Conservation (phyloP, 2,888 invertebrate genomes). For the Dolomedes plantarius region DNA sequence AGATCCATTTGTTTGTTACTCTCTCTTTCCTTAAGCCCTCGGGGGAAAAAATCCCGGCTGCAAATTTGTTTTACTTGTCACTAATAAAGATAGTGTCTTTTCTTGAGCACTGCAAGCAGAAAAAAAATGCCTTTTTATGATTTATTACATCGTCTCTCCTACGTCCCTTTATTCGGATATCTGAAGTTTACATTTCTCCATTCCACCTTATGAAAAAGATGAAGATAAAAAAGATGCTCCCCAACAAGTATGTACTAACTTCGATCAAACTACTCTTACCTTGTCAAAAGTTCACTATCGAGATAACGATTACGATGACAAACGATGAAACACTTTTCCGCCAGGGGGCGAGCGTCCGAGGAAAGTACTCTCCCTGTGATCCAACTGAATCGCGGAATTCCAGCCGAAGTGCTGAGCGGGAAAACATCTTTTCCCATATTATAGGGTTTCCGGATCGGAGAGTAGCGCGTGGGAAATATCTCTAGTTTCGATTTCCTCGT, state of each 20-base stretch:
- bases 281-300: slow-evolving; percentile 66
- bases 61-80: not conserved
- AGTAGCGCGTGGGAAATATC: slow-evolving; percentile 4
- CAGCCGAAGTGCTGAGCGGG: slow-evolving; percentile 9
- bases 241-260: slow-evolving; percentile 16
- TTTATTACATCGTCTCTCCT: not conserved
- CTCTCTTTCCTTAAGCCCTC: too few relatives aligned
- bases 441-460: not conserved
- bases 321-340: slow-evolving; percentile 55
- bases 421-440: not conserved
- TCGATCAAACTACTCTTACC: slow-evolving; percentile 20
- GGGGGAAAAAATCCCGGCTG: too few relatives aligned
- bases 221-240: not conserved
- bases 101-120: not conserved
- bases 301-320: slow-evolving; percentile 64
- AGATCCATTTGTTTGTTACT: too few relatives aligned
- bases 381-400: not conserved
- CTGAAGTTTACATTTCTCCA: not conserved
- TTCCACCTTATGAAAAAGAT: not conserved
- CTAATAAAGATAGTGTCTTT: not conserved
- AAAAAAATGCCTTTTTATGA: not conserved
- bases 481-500: not conserved
- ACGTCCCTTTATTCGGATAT: not conserved
- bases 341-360: slow-evolving; percentile 34
- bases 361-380: not conserved